A percentile compares a stretch with the other conserved stretches of the same genome.
phyloP scores from a whole-genome alignment of 2,888 invertebrate species.

The Strigamia transsilvanica region DNA sequence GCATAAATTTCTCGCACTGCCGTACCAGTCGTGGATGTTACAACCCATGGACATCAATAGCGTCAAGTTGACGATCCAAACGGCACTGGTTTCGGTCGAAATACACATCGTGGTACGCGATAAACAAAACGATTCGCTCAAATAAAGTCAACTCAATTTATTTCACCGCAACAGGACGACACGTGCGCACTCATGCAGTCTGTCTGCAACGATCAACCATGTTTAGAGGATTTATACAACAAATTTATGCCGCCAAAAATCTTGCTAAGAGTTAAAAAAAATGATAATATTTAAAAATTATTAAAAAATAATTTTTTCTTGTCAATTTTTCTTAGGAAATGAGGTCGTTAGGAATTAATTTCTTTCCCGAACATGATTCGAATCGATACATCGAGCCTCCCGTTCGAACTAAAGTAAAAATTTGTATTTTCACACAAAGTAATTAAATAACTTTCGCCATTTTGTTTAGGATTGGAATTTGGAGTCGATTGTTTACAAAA shows the following conservation, averaged over 20 bases:
- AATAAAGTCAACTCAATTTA: too few relatives aligned
- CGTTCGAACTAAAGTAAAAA: constrained; percentile 7
- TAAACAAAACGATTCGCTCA: neutral
- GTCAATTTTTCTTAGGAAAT: constrained; percentile 17
- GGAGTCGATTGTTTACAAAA: constrained; percentile 16
- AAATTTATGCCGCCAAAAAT: neutral
- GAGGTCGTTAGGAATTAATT: constrained; percentile 28
- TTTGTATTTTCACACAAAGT: neutral
- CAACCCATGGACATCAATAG: neutral
- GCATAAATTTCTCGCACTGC: constrained; percentile 30
- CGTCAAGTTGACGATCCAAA: constrained; percentile 22
- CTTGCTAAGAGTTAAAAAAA: constrained; percentile 1
- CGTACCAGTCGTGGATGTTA: constrained; percentile 39
- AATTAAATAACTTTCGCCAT: neutral
- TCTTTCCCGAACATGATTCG: constrained; percentile 50
- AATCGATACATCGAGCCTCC: constrained; percentile 13
- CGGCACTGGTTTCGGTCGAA: neutral
- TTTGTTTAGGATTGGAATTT: constrained; percentile 31
- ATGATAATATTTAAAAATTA: neutral
- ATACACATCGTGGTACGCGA: constrained; percentile 21
- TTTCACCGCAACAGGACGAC: neutral
- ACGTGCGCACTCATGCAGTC: neutral
- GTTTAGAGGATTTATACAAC: constrained; percentile 6
- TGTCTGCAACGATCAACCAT: neutral
- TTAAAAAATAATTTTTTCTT: neutral